Evolutionary conservation across 2,797 vertebrate genomes (phyloP).

Genomic region (Falco novaeseelandiae): DNA sequence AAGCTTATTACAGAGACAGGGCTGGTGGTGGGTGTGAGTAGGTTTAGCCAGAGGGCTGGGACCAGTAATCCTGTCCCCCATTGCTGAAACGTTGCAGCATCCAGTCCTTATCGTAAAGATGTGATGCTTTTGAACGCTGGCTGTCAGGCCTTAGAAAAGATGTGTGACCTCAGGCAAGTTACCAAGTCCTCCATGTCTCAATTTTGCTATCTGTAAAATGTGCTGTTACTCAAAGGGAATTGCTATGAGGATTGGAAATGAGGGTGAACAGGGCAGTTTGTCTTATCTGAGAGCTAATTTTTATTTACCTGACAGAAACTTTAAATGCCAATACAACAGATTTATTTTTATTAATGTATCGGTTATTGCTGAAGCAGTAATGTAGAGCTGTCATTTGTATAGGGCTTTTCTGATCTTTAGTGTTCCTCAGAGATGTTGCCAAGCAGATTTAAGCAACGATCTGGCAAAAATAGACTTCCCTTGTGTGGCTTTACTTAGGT

Average conservation of each 20-base stretch:
- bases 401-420: neutral
- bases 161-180: neutral
- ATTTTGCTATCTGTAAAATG: neutral
- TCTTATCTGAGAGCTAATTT: neutral
- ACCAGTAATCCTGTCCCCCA: neutral
- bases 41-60: neutral
- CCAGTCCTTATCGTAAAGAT: neutral
- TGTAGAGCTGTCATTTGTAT: neutral
- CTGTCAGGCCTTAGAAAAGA: neutral
- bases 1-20: constrained; percentile 19
- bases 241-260: neutral
- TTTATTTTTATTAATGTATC: no score
- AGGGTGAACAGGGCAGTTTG: neutral
- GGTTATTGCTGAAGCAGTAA: neutral
- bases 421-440: neutral
- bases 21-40: neutral
- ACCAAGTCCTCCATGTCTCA: neutral
- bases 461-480: neutral
- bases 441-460: neutral
- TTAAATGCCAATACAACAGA: neutral
- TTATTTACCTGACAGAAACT: neutral
- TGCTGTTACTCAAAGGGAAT: neutral
- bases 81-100: neutral
- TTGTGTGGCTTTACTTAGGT: neutral
- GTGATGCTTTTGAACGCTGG: neutral